Conservation (phyloP, 2,113 vertebrate species). For the Agapornis roseicollis region DNA sequence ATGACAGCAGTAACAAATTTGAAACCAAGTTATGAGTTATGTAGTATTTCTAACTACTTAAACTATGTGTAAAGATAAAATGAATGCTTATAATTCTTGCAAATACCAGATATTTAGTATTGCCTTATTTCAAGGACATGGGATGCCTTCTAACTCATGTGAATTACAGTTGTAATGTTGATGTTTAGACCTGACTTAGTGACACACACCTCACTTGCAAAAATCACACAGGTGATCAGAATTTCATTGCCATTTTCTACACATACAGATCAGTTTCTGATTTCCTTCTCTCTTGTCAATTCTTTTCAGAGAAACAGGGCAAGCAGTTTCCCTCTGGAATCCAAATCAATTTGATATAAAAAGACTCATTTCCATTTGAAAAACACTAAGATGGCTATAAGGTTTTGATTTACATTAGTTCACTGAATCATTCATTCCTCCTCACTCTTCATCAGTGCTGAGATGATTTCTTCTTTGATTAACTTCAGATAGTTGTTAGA, state of each 20-base stretch:
- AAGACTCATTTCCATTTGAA: conserved; percentile 66
- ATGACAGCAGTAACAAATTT: neutral
- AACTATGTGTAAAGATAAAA: neutral
- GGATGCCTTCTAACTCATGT: neutral
- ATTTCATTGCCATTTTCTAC: neutral
- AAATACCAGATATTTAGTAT: neutral
- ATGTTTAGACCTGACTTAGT: neutral
- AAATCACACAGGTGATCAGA: neutral
- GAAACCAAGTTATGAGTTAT: neutral
- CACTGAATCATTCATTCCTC: conserved; percentile 54
- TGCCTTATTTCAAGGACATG: neutral
- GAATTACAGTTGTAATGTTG: neutral
- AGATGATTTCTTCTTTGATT: conserved; percentile 59
- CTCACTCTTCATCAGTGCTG: conserved; percentile 22
- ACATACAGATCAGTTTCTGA: neutral
- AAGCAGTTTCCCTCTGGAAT: conserved; percentile 49
- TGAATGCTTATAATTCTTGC: neutral
- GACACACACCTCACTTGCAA: neutral
- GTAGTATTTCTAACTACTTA: neutral
- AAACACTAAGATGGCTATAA: conserved; percentile 35
- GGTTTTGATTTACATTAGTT: conserved; percentile 58
- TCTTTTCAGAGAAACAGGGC: conserved; percentile 18
- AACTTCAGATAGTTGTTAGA: conserved; percentile 45
- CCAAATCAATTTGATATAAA: conserved; percentile 48
- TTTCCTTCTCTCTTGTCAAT: neutral